Percentiles rank a stretch among this genome's conserved stretches.
phyloP scores from a whole-genome alignment of 2,113 vertebrate species.

The Bothrops jararaca region DNA sequence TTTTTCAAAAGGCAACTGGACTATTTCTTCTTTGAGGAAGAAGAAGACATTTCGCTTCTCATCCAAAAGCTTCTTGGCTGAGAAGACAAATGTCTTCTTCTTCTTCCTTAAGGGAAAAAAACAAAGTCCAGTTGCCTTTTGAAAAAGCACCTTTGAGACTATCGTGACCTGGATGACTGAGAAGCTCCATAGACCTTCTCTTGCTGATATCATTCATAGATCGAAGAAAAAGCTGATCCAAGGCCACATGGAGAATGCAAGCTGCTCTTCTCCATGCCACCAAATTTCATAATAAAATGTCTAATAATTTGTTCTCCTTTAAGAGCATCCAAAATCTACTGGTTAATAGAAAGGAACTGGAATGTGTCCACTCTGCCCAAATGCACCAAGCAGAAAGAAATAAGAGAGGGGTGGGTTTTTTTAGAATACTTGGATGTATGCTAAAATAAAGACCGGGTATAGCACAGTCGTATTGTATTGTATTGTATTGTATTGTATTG shows the following conservation, averaged over 20 bases:
- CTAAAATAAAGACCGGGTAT: neutral
- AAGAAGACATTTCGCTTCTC: neutral
- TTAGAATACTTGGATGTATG: neutral
- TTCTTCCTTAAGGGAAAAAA: neutral
- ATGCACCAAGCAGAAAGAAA: neutral
- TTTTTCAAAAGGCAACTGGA: neutral
- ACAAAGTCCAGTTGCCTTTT: neutral
- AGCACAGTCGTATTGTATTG: neutral
- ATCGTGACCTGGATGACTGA: neutral
- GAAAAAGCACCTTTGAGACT: neutral
- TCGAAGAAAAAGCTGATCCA: neutral
- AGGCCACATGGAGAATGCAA: neutral
- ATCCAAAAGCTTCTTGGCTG: neutral
- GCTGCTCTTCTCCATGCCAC: neutral
- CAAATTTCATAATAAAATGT: neutral
- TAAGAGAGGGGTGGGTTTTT: neutral
- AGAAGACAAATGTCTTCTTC: neutral
- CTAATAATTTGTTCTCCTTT: neutral
- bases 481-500: no score
- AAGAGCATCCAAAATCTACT: neutral
- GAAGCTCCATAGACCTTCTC: neutral
- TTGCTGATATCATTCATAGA: constrained; percentile 9
- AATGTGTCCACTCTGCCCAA: neutral
- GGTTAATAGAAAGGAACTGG: neutral
- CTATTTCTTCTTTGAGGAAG: neutral